Percentiles rank a stretch among this genome's conserved stretches.
Evolutionary conservation across 1,140 invertebrate genomes (phyloP).

Genomic region (Maconellicoccus hirsutus): DNA sequence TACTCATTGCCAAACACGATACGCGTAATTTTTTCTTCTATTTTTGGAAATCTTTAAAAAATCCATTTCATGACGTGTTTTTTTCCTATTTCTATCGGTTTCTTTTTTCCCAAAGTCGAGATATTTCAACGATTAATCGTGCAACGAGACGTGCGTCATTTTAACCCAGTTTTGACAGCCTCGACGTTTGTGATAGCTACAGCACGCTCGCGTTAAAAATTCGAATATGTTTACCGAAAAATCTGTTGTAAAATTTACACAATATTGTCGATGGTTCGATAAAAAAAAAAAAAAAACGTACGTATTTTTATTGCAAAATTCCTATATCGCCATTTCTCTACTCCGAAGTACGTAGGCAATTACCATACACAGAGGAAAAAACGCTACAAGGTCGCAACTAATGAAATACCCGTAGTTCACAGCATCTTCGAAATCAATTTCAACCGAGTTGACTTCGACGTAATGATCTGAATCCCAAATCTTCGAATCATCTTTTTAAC

Average conservation of each 20-base stretch:
- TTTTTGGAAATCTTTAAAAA: not conserved
- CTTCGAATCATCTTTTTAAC: not conserved
- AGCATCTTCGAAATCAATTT: not conserved
- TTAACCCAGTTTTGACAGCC: conserved; percentile 7
- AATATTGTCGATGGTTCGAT: not conserved
- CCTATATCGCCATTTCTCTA: no score
- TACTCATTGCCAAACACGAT: not conserved
- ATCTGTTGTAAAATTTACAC: not conserved
- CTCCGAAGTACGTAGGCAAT: no score
- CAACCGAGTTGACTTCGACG: not conserved
- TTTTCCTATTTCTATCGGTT: not conserved
- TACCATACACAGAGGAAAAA: no score
- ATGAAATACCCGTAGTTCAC: not conserved
- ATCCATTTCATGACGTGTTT: not conserved
- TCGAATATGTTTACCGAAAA: not conserved
- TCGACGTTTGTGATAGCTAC: not conserved
- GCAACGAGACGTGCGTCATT: not conserved
- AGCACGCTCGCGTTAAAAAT: not conserved
- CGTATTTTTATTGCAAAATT: no score
- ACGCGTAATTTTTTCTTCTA: not conserved
- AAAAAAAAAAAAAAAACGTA: not conserved
- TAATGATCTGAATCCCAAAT: not conserved
- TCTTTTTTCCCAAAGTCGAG: not conserved
- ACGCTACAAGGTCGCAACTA: not conserved
- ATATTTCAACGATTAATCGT: not conserved